Base-by-base conservation (phyloP, 2,113 vertebrate species). In the Pedionomus torquatus region DNA sequence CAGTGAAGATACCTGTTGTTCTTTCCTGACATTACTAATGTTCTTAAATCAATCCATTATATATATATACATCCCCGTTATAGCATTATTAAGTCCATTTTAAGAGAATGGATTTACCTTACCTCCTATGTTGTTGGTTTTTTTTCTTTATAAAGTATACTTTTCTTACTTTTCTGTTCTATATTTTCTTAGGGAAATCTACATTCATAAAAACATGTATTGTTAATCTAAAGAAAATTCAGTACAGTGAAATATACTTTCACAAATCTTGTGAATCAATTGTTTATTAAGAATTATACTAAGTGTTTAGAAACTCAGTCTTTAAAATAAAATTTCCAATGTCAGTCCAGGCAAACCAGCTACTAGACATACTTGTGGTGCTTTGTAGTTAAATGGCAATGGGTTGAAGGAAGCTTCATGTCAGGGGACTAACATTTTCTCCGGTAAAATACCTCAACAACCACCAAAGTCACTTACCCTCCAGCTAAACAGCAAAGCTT, bases 391-490 rank as follows among this genome's bases (percentile, higher is more conserved):
- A 80, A 83, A 54, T 48, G n/a, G 16, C 35, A 86, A 44, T n/a
- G 30, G 24, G 90, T 90, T 81, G 60, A 80, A 83, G 60, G 20
- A 91, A 94, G 52, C 25, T 18, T 75, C 3, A 5, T 70, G 37
- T 84, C 76, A 92, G 66, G 41, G 89, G 82, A 78, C 44, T 39
- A 96, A 21, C 4, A 18, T 91, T 95, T 89, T 95, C 24, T 77
- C 25, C 85, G 43, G 41, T 33, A 91, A 92, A 95, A 63, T 44
- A 52, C 51, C 61, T 78, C 23, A 61, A 83, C 71, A 80, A 49
- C 49, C 39, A 86, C 82, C n/a, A 85, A 97, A 97, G 60, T 92
- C 87, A 91, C 78, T 97, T 86, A 92, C 90, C 80, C 90, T 97
- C 78, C 89, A 97, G 93, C 94, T 90, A 96, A 94, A 84, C 69